These are phyloP conservation scores for Calliphora vomitoria DNA, from an alignment of 2,888 invertebrate species.

Conservation along the genomic window DNA sequence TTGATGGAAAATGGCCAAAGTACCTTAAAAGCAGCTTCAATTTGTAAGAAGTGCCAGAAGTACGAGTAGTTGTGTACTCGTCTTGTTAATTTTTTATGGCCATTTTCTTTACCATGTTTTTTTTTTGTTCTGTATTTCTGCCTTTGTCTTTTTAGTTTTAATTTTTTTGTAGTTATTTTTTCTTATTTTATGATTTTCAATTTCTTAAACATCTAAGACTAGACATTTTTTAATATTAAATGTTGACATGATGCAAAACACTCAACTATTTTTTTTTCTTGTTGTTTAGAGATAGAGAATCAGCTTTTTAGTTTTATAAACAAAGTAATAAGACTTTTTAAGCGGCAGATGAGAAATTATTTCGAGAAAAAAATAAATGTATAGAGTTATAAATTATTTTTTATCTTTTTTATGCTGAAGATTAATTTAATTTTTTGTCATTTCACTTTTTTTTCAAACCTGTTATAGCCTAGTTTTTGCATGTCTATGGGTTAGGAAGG, in stretches of 20 bases:
- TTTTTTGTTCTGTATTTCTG: conserved; percentile 11
- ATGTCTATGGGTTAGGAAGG: not conserved
- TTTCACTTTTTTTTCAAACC: not conserved
- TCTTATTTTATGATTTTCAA: conserved; percentile 1
- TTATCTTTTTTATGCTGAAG: not conserved
- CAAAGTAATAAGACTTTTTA: conserved; percentile 19
- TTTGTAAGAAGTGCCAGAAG: conserved; percentile 15
- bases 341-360: not conserved
- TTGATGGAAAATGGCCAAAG: conserved; percentile 23
- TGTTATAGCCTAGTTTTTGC: not conserved
- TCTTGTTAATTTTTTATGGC: conserved; percentile 23
- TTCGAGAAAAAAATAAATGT: not conserved
- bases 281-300: not conserved
- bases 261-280: conserved; percentile 23
- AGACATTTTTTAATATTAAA: conserved; percentile 64
- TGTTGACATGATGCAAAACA: conserved; percentile 62
- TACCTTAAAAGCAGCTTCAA: conserved; percentile 46
- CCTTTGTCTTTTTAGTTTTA: conserved; percentile 27
- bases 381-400: not conserved
- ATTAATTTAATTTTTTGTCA: conserved; percentile 14
- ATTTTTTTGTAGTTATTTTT: not conserved
- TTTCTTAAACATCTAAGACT: conserved; percentile 32
- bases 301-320: not conserved
- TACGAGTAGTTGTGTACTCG: conserved; percentile 6
- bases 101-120: conserved; percentile 1